These are phyloP conservation scores for Mormyrus iriodes DNA, from an alignment of 2,113 vertebrate genomes.

Conservation along the genomic window DNA sequence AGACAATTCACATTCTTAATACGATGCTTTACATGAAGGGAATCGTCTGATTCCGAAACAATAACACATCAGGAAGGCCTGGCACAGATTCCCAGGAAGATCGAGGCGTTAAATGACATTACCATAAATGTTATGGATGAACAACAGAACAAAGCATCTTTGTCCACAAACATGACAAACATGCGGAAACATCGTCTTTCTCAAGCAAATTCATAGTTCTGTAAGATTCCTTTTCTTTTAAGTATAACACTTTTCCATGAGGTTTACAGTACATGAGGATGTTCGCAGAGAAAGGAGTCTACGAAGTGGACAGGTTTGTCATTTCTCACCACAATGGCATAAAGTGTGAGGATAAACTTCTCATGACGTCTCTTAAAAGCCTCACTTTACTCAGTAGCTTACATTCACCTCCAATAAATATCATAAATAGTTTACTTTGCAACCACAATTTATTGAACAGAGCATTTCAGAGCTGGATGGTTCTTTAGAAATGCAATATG, in stretches of 20 bases:
- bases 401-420: constrained; percentile 78
- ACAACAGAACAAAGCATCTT: constrained; percentile 34
- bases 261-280: constrained; percentile 49
- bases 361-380: constrained; percentile 40
- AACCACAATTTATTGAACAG: constrained; percentile 27
- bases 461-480: constrained; percentile 34
- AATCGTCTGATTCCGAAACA: constrained; percentile 38
- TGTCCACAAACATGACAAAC: constrained; percentile 58
- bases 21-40: constrained; percentile 55
- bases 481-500: constrained; percentile 31
- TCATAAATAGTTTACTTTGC: constrained; percentile 63
- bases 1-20: constrained; percentile 54
- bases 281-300: constrained; percentile 33
- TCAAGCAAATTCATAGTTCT: constrained; percentile 58
- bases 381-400: constrained; percentile 62
- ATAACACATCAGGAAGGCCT: constrained; percentile 44
- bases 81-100: constrained; percentile 45
- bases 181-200: constrained; percentile 60
- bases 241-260: constrained; percentile 53
- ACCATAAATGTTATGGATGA: constrained; percentile 75
- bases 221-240: constrained; percentile 43
- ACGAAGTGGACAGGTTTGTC: constrained; percentile 60
- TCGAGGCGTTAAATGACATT: constrained; percentile 44
- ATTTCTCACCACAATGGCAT: constrained; percentile 63
- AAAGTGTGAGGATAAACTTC: constrained; percentile 52